Percentiles rank a stretch among this genome's conserved stretches.
Conservation (phyloP, 2,113 vertebrate species). For the Peromyscus maniculatus region DNA sequence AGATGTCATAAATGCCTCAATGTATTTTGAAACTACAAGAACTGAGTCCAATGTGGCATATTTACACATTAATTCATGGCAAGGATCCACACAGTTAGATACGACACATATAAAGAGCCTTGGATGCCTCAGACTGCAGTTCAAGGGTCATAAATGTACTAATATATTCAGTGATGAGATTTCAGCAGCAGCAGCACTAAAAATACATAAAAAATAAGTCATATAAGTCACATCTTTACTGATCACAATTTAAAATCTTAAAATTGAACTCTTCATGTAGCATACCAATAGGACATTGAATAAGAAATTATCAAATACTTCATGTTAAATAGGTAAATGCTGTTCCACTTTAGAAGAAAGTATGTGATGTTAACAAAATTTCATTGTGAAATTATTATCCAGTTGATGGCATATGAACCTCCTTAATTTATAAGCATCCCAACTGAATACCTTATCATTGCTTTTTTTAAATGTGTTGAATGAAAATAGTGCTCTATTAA, state of each 20-base stretch:
- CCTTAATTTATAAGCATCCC: background rate
- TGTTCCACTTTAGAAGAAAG: constrained; percentile 91
- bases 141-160: constrained; percentile 94
- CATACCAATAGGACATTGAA: constrained; percentile 89
- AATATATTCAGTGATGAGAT: constrained; percentile 93
- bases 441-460: background rate
- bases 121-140: constrained; percentile 91
- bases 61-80: constrained; percentile 92
- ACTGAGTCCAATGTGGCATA: constrained; percentile 92
- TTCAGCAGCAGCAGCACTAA: constrained; percentile 90
- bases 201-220: constrained; percentile 93
- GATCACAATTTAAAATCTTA: constrained; percentile 92
- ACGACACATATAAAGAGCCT: constrained; percentile 91
- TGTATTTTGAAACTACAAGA: constrained; percentile 90
- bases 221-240: constrained; percentile 91
- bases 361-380: constrained; percentile 85
- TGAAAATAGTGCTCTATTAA: constrained; percentile 92
- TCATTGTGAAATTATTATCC: constrained; percentile 94
- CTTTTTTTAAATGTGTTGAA: background rate
- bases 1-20: background rate
- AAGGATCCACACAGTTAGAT: constrained; percentile 94
- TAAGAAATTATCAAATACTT: constrained; percentile 85
- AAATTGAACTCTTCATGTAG: constrained; percentile 92
- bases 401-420: constrained; percentile 81
- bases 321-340: constrained; percentile 93